Evolutionary conservation across 2,888 invertebrate genomes (phyloP).

Genomic region (Chymomyza caudatula): DNA sequence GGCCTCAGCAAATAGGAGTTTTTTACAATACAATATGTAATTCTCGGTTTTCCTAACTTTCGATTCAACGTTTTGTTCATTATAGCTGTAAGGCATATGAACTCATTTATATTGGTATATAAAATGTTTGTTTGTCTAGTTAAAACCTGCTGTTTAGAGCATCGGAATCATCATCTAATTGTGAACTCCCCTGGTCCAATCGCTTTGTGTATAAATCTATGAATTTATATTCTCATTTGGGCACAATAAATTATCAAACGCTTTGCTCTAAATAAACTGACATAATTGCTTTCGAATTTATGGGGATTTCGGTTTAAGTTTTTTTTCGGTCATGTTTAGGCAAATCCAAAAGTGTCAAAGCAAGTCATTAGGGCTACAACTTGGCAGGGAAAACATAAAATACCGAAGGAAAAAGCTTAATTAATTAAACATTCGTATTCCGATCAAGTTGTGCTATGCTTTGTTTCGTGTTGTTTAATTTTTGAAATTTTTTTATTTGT

Average conservation of each 20-base stretch:
- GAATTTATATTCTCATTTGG: conserved; percentile 5
- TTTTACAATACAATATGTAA: no score
- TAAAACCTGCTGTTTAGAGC: conserved; percentile 70
- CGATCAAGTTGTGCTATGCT: conserved; percentile 40
- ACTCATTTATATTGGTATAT: neutral
- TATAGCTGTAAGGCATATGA: neutral
- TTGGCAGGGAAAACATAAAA: conserved; percentile 36
- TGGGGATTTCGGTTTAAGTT: conserved; percentile 23
- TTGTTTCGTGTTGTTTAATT: conserved; percentile 29
- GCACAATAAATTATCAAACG: conserved; percentile 60
- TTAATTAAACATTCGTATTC: conserved; percentile 27
- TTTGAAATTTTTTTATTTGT: conserved; percentile 53
- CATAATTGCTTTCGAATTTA: conserved; percentile 70
- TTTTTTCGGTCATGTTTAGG: conserved; percentile 49
- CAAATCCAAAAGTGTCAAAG: conserved; percentile 71
- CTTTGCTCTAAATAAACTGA: conserved; percentile 74
- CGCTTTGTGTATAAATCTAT: conserved; percentile 8
- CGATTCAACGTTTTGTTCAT: neutral
- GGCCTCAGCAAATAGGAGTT: neutral
- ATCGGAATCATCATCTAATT: conserved; percentile 62
- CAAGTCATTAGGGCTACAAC: conserved; percentile 69
- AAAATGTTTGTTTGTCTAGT: conserved; percentile 43
- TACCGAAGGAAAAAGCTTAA: conserved; percentile 10
- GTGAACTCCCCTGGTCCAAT: conserved; percentile 54
- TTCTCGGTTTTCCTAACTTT: neutral